These are phyloP conservation scores for Mesochorus sp. DNA, from an alignment of 2,888 invertebrate genomes.

Conservation along the genomic window DNA sequence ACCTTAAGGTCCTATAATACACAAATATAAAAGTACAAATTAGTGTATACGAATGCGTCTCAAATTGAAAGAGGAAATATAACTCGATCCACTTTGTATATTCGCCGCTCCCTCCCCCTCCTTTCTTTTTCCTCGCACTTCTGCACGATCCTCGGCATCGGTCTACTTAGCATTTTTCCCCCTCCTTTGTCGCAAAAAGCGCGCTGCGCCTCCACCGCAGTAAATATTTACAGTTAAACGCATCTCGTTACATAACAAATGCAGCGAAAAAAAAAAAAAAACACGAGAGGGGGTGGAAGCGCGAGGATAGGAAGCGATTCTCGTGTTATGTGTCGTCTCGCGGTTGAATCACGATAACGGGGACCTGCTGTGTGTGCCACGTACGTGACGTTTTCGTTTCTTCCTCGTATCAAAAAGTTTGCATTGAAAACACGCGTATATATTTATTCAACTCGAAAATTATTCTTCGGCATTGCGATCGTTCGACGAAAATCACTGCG, in stretches of 20 bases:
- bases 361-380: slow-evolving; percentile 62
- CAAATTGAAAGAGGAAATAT: slow-evolving; percentile 48
- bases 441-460: too few species aligned
- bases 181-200: slow-evolving; percentile 1
- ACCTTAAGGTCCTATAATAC: too few species aligned
- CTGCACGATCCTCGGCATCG: slow-evolving; percentile 61
- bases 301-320: slow-evolving; percentile 48
- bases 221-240: slow-evolving; percentile 80
- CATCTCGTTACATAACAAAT: slow-evolving; percentile 76
- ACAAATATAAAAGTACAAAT: too few species aligned
- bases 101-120: slow-evolving; percentile 61
- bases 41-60: too few species aligned
- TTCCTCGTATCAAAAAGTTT: neutral
- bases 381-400: slow-evolving; percentile 31
- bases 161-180: slow-evolving; percentile 71
- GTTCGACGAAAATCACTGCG: too few species aligned
- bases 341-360: slow-evolving; percentile 67
- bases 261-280: slow-evolving; percentile 54
- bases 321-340: slow-evolving; percentile 49
- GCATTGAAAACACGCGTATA: too few species aligned
- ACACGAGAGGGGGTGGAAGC: slow-evolving; percentile 60
- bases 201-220: slow-evolving; percentile 66
- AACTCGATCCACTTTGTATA: slow-evolving; percentile 75
- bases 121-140: slow-evolving; percentile 30
- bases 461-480: too few species aligned